Base-by-base conservation (phyloP, 2,888 invertebrate genomes). In the Caenorhabditis becei region DNA sequence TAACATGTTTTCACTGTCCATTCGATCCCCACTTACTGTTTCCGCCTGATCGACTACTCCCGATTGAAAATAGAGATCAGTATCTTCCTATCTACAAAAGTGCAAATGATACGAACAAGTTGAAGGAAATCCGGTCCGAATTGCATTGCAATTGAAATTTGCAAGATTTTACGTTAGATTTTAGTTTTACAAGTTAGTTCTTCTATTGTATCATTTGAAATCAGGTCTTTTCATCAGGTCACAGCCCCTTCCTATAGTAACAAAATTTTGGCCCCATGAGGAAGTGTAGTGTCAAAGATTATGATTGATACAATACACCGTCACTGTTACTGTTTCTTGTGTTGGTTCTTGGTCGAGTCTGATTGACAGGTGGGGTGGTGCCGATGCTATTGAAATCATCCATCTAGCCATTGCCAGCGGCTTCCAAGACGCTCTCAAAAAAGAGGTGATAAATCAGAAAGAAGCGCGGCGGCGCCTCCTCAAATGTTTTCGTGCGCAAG, bases 371-470 rank as follows among this genome's bases (percentile, higher is more conserved):
- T 74, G 65, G 14, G 16, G 35, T 58, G 10, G 32, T 32, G 32
- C 23, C 20, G 23, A 23, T 59, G 11, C 26, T 10, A 1, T 23
- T 26, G 14, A 37, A 61, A 47, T 28, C 26, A 28, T n/a, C 20
- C 58, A n/a, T 37, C 23, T 37, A 16, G 7, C 37, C 26, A 1
- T 24, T 51, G 58, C 59, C 49, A 37, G 20, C 8, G 37, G 47
- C 56, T 59, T 51, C n/a, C 28, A 53, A 24, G 51, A 53, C 51
- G 51, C 24, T 26, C n/a, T n/a, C 54, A n/a, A 47, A 72, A 63
- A 66, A 59, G 51, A 59, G 58, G 61, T 53, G 61, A 75, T 75
- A 75, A 75, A 75, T 75, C 75, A 75, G 51, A 14, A 14, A 7
- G 32, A 14, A 37, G 23, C 32, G 26, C 28, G 56, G 32, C 24